Evolutionary conservation across 1,140 invertebrate species (phyloP).

Genomic region (Drosophila kohkoa): DNA sequence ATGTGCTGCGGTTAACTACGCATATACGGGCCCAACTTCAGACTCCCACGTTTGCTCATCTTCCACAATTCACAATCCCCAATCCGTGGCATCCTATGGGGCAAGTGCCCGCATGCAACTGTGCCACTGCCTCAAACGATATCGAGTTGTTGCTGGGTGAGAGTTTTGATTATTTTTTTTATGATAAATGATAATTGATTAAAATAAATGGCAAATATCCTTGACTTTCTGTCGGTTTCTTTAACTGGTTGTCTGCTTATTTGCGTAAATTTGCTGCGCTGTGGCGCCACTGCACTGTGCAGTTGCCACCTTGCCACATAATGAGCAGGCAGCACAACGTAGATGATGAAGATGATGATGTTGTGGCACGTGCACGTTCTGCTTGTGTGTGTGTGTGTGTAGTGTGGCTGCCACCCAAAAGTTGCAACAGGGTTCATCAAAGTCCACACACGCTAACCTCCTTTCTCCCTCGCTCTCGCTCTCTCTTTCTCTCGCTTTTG

Average conservation of each 20-base stretch:
- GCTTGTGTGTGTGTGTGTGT: slow-evolving; percentile 10
- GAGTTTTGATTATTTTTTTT: not conserved
- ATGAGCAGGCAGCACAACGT: slow-evolving; percentile 1
- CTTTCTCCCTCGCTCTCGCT: slow-evolving; percentile 4
- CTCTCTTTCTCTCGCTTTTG: not conserved
- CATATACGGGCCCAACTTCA: slow-evolving; percentile 3
- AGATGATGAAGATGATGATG: slow-evolving; percentile 8
- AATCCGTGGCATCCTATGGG: not conserved
- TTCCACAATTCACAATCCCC: too few relatives aligned
- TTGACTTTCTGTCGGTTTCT: not conserved
- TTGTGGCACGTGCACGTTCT: slow-evolving; percentile 30
- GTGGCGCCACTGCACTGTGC: slow-evolving; percentile 5
- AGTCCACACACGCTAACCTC: slow-evolving; percentile 18
- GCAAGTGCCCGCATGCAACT: slow-evolving; percentile 11
- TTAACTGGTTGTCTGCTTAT: not conserved
- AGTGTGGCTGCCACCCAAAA: slow-evolving; percentile 32
- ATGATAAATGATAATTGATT: slow-evolving; percentile 18
- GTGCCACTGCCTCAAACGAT: slow-evolving; percentile 1
- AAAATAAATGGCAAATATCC: not conserved
- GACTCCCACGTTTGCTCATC: not conserved
- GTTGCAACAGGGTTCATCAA: slow-evolving; percentile 45
- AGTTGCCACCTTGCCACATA: slow-evolving; percentile 11
- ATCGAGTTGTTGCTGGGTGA: not conserved
- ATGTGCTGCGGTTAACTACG: slow-evolving; percentile 18
- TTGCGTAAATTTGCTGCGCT: not conserved